phyloP scores from a whole-genome alignment of 2,888 invertebrate species.

The Nephrotoma guestfalica region DNA sequence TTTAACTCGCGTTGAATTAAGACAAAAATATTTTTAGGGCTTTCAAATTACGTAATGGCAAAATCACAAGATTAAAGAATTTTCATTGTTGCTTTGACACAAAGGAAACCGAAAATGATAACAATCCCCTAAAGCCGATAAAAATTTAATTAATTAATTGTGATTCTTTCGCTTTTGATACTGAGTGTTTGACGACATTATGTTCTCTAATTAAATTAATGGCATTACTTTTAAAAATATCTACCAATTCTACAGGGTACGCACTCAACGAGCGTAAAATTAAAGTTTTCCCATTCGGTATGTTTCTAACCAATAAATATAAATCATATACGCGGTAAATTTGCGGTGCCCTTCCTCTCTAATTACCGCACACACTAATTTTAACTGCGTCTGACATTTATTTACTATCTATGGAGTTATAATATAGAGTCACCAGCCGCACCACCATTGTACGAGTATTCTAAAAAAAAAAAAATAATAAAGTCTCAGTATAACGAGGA shows the following conservation, averaged over 20 bases:
- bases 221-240: neutral
- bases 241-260: neutral
- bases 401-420: neutral
- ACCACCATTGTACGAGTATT: neutral
- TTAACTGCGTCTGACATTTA: neutral
- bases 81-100: neutral
- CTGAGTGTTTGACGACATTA: neutral
- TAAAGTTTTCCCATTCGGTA: neutral
- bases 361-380: neutral
- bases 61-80: too few species aligned
- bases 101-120: neutral
- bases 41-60: too few species aligned
- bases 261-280: neutral
- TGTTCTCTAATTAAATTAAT: neutral
- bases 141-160: neutral
- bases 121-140: neutral
- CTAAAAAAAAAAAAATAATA: neutral
- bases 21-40: too few species aligned
- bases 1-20: too few species aligned
- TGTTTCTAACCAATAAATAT: neutral
- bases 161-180: neutral
- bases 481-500: neutral
- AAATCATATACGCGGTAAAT: neutral
- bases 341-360: neutral
- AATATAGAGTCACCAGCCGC: neutral